phyloP scores from a whole-genome alignment of 2,113 vertebrate species.

The Hipposideros armiger region DNA sequence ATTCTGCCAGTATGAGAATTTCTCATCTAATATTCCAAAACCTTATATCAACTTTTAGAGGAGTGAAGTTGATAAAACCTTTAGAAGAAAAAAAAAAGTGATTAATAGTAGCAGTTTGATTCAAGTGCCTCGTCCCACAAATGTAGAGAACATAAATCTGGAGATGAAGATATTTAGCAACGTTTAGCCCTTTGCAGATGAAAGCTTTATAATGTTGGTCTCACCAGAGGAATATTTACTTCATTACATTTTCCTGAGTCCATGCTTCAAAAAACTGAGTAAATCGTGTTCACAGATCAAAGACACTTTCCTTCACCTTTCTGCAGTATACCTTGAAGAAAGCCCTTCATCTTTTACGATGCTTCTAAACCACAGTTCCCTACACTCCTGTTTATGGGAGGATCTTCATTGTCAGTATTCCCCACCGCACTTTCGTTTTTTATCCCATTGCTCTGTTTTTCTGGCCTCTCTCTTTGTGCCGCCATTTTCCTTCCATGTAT shows the following conservation, averaged over 20 bases:
- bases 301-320: background rate
- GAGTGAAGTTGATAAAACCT: background rate
- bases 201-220: background rate
- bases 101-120: background rate
- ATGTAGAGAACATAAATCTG: background rate
- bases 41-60: background rate
- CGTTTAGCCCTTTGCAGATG: background rate
- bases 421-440: background rate
- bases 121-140: background rate
- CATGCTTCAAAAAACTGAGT: background rate
- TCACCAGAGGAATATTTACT: background rate
- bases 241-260: background rate
- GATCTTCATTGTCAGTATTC: accelerated
- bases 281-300: background rate
- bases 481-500: background rate
- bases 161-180: background rate
- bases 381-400: background rate
- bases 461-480: background rate
- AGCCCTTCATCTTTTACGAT: background rate
- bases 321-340: background rate
- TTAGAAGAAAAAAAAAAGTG: background rate
- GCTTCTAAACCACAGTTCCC: background rate
- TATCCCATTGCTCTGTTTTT: background rate
- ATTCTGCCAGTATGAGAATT: background rate
- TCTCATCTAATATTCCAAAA: background rate